phyloP scores from a whole-genome alignment of 2,888 invertebrate species.

The Allygus modestus region DNA sequence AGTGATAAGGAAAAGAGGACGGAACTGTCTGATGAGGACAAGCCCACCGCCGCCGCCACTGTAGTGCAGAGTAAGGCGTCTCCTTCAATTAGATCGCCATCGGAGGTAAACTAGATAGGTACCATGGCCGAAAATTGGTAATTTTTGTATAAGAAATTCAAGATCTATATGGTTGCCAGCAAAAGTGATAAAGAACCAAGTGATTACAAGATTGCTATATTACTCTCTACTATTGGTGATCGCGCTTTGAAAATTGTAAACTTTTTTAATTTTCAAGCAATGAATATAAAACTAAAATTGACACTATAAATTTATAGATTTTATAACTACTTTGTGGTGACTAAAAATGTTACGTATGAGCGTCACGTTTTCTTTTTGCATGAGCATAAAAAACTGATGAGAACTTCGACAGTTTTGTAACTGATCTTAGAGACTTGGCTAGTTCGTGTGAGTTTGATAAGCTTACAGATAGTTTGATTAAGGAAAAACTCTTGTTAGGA shows the following conservation, averaged over 20 bases:
- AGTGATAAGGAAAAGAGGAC: neutral
- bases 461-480: constrained; percentile 13
- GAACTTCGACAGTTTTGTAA: constrained; percentile 25
- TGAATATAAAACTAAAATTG: constrained; percentile 18
- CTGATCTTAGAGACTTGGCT: constrained; percentile 21
- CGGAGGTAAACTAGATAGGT: constrained; percentile 19
- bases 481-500: constrained; percentile 44
- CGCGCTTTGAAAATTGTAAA: constrained; percentile 25
- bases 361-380: constrained; percentile 30
- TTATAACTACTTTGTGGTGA: constrained; percentile 1
- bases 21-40: neutral
- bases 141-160: constrained; percentile 3
- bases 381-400: constrained; percentile 5
- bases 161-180: constrained; percentile 11
- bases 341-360: constrained; percentile 32
- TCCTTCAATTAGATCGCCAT: neutral
- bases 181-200: constrained; percentile 30
- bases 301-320: neutral
- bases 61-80: neutral
- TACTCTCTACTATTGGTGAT: constrained; percentile 22
- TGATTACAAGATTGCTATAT: neutral
- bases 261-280: neutral
- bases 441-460: constrained; percentile 20
- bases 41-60: neutral
- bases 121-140: constrained; percentile 14